phyloP scores from a whole-genome alignment of 2,888 invertebrate genomes.

The Phengaris alcon region DNA sequence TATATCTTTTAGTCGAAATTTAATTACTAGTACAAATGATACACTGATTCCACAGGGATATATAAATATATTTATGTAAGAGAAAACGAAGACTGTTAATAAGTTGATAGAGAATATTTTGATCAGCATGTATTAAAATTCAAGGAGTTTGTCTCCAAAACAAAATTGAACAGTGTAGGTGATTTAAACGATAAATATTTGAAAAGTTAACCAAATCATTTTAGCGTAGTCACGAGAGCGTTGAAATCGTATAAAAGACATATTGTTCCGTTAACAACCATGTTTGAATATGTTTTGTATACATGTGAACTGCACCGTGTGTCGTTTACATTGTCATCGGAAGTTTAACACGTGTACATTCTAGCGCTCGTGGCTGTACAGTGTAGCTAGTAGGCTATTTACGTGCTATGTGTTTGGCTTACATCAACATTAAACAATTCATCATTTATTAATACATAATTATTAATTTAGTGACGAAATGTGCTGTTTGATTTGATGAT shows the following conservation, averaged over 20 bases:
- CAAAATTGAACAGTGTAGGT: conserved; percentile 57
- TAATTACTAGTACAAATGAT: conserved; percentile 73
- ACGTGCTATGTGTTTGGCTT: neutral
- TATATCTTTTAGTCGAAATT: conserved; percentile 59
- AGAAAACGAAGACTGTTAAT: conserved; percentile 75
- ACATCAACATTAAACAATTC: neutral
- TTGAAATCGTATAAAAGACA: neutral
- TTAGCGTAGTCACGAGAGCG: neutral
- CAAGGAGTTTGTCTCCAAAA: conserved; percentile 52
- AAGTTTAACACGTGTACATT: neutral
- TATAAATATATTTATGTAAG: conserved; percentile 64
- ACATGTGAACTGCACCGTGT: no score
- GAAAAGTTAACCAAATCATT: neutral
- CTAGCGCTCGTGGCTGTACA: neutral
- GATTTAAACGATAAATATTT: conserved; percentile 42
- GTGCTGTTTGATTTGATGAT: no score
- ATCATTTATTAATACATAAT: neutral
- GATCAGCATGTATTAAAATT: conserved; percentile 52
- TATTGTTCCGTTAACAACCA: neutral
- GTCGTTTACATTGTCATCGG: no score
- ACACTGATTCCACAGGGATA: conserved; percentile 73
- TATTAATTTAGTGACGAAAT: neutral
- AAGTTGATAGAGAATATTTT: conserved; percentile 69
- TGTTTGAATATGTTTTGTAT: no score
- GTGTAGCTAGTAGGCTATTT: neutral